Evolutionary conservation across 2,113 vertebrate genomes (phyloP).

Genomic region (Aplodontia rufa): DNA sequence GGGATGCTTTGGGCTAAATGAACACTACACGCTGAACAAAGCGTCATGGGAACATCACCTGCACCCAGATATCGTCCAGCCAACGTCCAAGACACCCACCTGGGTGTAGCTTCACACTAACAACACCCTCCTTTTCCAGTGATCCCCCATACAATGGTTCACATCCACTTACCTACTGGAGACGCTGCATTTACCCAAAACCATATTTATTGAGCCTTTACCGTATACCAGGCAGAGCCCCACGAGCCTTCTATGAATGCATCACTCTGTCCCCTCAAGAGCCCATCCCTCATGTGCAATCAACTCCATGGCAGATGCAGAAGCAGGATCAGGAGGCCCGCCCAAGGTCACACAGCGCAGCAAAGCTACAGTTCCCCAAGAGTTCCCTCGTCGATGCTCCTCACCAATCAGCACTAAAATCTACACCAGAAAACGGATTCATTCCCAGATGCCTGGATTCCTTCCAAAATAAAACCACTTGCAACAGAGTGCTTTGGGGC

Average conservation of each 20-base stretch:
- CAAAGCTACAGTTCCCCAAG: background rate
- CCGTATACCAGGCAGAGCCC: too few species aligned
- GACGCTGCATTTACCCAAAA: accelerated
- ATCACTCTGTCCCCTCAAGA: background rate
- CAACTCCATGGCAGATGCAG: background rate
- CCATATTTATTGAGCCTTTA: background rate
- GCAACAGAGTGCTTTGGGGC: background rate
- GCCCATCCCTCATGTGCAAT: accelerated
- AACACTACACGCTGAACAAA: background rate
- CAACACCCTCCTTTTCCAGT: background rate
- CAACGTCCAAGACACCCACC: background rate
- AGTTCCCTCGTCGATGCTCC: background rate
- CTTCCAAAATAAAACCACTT: conserved; percentile 55
- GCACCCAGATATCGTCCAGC: background rate
- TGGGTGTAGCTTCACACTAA: background rate
- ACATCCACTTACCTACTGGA: too few species aligned
- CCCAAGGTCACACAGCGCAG: background rate
- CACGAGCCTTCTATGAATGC: background rate
- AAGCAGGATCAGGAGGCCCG: background rate
- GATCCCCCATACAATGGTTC: background rate
- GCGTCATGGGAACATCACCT: background rate
- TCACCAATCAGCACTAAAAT: background rate
- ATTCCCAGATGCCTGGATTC: conserved; percentile 56
- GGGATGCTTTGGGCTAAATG: background rate
- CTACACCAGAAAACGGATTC: conserved; percentile 2